A percentile compares a stretch with the other conserved stretches of the same genome.
phyloP scores from a whole-genome alignment of 2,113 vertebrate genomes.

The Oncorhynchus mykiss region DNA sequence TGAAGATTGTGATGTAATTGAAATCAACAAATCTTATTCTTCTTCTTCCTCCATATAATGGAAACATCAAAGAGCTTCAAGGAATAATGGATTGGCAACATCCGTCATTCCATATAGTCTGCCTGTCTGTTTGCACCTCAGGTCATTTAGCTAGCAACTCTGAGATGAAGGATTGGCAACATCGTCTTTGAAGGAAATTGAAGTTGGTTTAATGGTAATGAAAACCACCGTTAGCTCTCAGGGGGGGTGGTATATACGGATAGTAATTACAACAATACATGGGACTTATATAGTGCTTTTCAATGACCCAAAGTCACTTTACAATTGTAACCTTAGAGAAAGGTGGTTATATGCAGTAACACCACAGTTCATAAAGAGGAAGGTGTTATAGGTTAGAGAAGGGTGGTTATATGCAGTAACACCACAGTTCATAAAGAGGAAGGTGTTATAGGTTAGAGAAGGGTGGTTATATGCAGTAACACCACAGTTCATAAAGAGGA shows the following conservation, averaged over 20 bases:
- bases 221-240: too few relatives aligned
- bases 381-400: neutral
- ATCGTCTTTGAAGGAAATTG: slow-evolving; percentile 1
- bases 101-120: slow-evolving; percentile 68
- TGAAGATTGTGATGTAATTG: slow-evolving; percentile 69
- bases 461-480: too few relatives aligned
- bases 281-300: neutral
- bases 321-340: neutral
- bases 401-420: too few relatives aligned
- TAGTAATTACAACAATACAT: neutral
- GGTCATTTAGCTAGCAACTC: slow-evolving; percentile 57
- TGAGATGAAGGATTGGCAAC: slow-evolving; percentile 43
- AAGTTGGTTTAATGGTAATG: neutral
- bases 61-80: slow-evolving; percentile 67
- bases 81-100: slow-evolving; percentile 76
- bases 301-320: neutral
- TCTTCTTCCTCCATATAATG: slow-evolving; percentile 55
- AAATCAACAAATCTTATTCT: slow-evolving; percentile 52
- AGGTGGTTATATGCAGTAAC: neutral
- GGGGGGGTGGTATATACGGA: neutral
- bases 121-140: slow-evolving; percentile 50
- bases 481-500: too few relatives aligned
- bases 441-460: too few relatives aligned
- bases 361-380: neutral
- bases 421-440: neutral